Evolutionary conservation across 35 echinoderm and acorn worm species (phyloP).

Genomic region (Chiridota heheva): DNA sequence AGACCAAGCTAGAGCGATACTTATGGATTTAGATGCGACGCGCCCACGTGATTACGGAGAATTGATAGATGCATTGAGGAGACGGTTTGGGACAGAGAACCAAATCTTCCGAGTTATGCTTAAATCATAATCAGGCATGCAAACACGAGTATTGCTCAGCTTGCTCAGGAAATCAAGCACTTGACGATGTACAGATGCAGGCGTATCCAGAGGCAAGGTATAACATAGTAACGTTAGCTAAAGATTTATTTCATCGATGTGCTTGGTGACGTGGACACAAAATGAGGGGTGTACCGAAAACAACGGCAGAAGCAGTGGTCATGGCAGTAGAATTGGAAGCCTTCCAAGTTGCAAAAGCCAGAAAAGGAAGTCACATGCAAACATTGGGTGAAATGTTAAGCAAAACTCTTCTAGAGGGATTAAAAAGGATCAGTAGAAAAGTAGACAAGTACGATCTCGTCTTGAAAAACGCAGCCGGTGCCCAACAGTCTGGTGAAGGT

Average conservation of each 20-base stretch:
- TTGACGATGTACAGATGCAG: not conserved
- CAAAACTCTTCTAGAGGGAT: too few species aligned
- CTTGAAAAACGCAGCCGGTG: not conserved
- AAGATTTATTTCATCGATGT: conserved; percentile 58
- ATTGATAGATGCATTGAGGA: not conserved
- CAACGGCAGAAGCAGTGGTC: too few species aligned
- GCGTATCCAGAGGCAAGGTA: conserved; percentile 8
- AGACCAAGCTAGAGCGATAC: not conserved
- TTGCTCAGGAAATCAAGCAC: not conserved
- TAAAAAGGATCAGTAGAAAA: too few species aligned
- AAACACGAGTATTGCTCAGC: conserved; percentile 1
- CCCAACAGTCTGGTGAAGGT: not conserved
- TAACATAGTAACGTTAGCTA: conserved; percentile 15
- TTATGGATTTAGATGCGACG: not conserved
- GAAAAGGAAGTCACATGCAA: not conserved
- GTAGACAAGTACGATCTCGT: too few species aligned
- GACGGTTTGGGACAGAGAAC: conserved; percentile 9
- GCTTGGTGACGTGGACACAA: conserved; percentile 23
- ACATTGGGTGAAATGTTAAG: too few species aligned
- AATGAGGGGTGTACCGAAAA: not conserved
- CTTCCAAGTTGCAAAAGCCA: not conserved
- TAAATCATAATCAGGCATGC: not conserved
- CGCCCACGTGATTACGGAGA: not conserved
- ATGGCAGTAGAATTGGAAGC: not conserved
- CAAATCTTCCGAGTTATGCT: conserved; percentile 12